Conservation (phyloP, 2,113 vertebrate species). For the Barbus barbus region DNA sequence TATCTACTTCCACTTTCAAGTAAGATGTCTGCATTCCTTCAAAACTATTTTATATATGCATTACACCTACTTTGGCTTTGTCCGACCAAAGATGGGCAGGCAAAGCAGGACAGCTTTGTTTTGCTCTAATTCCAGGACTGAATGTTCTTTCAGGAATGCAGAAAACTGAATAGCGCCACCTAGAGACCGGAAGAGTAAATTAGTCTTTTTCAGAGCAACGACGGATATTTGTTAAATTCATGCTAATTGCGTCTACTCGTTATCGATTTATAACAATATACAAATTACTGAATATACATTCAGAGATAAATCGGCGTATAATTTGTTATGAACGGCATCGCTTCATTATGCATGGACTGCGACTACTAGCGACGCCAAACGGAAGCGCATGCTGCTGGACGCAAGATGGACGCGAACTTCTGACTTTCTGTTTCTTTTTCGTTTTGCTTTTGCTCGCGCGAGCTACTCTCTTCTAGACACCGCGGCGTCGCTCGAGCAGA, state of each 20-base stretch:
- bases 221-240: background rate
- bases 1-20: background rate
- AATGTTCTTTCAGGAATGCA: background rate
- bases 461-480: no score
- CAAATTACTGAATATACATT: background rate
- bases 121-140: background rate
- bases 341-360: background rate
- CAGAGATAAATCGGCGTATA: background rate
- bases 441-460: conserved; percentile 12
- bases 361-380: conserved; percentile 28
- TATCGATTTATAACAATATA: background rate
- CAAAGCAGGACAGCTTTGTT: background rate
- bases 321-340: background rate
- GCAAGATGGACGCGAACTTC: conserved; percentile 57
- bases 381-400: background rate
- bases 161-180: background rate
- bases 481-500: background rate
- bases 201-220: background rate
- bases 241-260: background rate
- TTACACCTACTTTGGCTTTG: no score
- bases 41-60: background rate
- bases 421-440: conserved; percentile 65
- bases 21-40: no score
- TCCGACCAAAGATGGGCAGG: background rate
- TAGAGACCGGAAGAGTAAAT: background rate